Percentiles rank a stretch among this genome's conserved stretches.
Evolutionary conservation across 2,797 vertebrate species (phyloP).

Genomic region (Pseudocheirus occidentalis): DNA sequence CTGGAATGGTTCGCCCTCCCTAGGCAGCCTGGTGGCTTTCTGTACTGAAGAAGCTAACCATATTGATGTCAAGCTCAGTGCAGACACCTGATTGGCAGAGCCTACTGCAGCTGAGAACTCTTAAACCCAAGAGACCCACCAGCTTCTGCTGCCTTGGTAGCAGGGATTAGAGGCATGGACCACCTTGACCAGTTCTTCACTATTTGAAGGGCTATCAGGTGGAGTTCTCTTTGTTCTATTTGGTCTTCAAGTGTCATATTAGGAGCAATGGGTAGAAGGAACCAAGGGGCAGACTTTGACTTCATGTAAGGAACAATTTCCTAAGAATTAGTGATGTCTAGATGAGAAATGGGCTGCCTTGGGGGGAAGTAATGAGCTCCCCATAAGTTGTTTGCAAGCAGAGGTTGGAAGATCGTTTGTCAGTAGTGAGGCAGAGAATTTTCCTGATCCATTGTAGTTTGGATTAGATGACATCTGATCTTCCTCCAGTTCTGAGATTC

Average conservation of each 20-base stretch:
- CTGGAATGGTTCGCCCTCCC: not conserved
- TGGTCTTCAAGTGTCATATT: not conserved
- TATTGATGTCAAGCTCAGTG: not conserved
- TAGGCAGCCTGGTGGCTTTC: not conserved
- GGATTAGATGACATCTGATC: not conserved
- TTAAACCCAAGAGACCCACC: not conserved
- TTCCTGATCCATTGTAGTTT: not conserved
- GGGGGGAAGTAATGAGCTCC: not conserved
- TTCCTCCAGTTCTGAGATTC: not conserved
- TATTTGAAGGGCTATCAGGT: conserved; percentile 10
- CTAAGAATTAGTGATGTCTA: not conserved
- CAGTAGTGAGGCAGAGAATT: not conserved
- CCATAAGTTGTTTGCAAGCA: not conserved
- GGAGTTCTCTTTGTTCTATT: not conserved
- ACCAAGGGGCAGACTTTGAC: not conserved
- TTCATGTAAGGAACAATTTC: not conserved
- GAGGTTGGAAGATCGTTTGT: not conserved
- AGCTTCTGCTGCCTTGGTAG: not conserved
- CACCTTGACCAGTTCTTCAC: not conserved
- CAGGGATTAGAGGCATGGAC: not conserved
- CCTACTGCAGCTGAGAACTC: not conserved
- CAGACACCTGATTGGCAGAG: not conserved
- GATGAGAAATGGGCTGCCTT: not conserved
- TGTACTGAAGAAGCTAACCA: not conserved
- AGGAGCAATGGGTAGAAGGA: not conserved